Evolutionary conservation across 2,888 invertebrate genomes (phyloP), one percentile per base, ranked within the genome.

Genomic region (Cremastobaeus sp.): DNA sequence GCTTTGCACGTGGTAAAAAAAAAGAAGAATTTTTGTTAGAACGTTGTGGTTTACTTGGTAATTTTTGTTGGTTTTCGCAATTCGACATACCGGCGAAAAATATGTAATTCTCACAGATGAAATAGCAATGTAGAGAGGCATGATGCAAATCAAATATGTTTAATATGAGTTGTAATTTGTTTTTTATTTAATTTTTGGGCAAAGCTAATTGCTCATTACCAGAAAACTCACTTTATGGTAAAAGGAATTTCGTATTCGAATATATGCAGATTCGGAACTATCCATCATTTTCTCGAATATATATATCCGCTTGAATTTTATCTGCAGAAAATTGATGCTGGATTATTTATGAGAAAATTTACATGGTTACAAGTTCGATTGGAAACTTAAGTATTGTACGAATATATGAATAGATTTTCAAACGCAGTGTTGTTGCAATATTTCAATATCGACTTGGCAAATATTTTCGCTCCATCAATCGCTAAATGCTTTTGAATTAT

Each of bases 341-440:
- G 28, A 20, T 54, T 52, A 34, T 52, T 52, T 35, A 54, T 54
- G 30, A 18, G 12, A 52, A 64, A 52, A 52, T 52, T 43, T 43
- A 32, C 32, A 43, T 64, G 17, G 43, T 21, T 43, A 64, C 50
- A 52, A 52, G 17, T 41, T 47, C 48, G 43, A 64, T 64, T 52
- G 43, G 17, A 21, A 52, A 64, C 18, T 64, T 21, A 34, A 25
- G 59, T 59, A 47, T 59, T 34, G 32, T 9, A 12, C n/a, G 52
- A 52, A 43, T 64, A 64, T 18, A 52, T 52, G 62, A 64, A 64
- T 64, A 39, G 12, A 64, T 52, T 52, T 41, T 21, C 1, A 9
- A 32, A 39, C 34, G 25, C 41, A 30, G 34, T 35, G 39, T 41
- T 18, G 34, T 21, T 34, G 34, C 41, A 55, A 55, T n/a, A n/a